Percentiles rank a stretch among this genome's conserved stretches.
phyloP scores from a whole-genome alignment of 2,888 invertebrate species.

The Yponomeuta malinellus region DNA sequence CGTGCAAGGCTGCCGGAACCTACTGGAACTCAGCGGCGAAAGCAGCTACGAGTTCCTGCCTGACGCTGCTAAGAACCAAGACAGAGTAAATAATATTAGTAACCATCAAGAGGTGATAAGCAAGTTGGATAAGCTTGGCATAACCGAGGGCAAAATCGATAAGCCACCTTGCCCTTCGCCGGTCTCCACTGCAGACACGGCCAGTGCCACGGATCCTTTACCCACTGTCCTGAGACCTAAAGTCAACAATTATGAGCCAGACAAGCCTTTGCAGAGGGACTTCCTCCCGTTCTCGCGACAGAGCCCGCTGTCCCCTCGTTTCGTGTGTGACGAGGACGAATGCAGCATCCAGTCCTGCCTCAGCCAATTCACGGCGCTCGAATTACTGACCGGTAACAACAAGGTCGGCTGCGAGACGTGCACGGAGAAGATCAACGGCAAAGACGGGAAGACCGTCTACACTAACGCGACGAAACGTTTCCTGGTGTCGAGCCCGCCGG shows the following conservation, averaged over 20 bases:
- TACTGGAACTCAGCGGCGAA: slow-evolving; percentile 56
- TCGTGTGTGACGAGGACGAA: slow-evolving; percentile 84
- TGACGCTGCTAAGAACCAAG: slow-evolving; percentile 38
- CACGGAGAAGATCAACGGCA: slow-evolving; percentile 82
- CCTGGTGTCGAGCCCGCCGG: slow-evolving; percentile 92
- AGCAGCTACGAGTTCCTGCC: slow-evolving; percentile 52
- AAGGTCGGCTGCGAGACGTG: slow-evolving; percentile 95
- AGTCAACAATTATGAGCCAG: slow-evolving; percentile 45
- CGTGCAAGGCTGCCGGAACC: slow-evolving; percentile 49
- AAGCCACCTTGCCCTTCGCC: slow-evolving; percentile 46
- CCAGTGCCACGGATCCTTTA: slow-evolving; percentile 22
- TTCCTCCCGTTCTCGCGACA: slow-evolving; percentile 48
- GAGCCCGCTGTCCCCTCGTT: slow-evolving; percentile 79
- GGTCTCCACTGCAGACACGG: slow-evolving; percentile 22
- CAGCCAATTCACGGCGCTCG: slow-evolving; percentile 93
- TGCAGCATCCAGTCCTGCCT: slow-evolving; percentile 92
- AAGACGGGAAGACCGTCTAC: slow-evolving; percentile 83
- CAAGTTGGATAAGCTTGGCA: slow-evolving; percentile 51
- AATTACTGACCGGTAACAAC: slow-evolving; percentile 93
- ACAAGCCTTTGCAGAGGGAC: slow-evolving; percentile 44
- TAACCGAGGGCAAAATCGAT: slow-evolving; percentile 37
- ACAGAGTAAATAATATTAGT: slow-evolving; percentile 35
- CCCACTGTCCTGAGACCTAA: slow-evolving; percentile 42
- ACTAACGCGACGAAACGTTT: slow-evolving; percentile 90
- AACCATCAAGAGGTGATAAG: slow-evolving; percentile 37